Evolutionary conservation across 2,888 invertebrate species (phyloP), one percentile per base, ranked within the genome.

Genomic region (Drosophila paramelanica): DNA sequence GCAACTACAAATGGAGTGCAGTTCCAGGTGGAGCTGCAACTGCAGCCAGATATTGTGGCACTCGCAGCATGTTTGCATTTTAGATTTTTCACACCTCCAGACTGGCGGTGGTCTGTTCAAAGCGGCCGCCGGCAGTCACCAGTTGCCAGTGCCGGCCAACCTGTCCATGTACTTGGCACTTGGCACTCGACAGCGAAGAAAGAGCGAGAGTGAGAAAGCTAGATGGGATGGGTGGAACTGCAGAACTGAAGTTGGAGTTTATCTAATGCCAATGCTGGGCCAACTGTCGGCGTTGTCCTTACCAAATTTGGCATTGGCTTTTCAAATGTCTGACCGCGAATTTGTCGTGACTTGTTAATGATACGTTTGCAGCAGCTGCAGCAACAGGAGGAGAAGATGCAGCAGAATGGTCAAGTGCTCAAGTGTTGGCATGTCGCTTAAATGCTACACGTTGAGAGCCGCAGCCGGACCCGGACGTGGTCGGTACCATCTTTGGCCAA

Each of bases 281-380:
- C 58, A 72, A 73, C 73, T 67, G 67, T 71, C 67, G 77, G 69
- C 80, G 71, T 70, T 75, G 84, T 71, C 76, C 81, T 70, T 62
- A 67, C 85, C 89, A 85, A 85, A 89, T 85, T 85, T 89, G 85
- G 85, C 84, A 71, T 83, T 78, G 76, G 66, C 73, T 83, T 70
- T 79, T 78, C 89, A 88, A 88, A 88, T 81, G 88, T 80, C 88
- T 80, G 71, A 58, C 57, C 68, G 84, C 79, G 90, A 90, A 90
- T 90, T 90, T 90, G 90, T 90, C 90, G 90, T 90, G 90, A 90
- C 90, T 90, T 89, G 91, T 89, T 90, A 90, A 90, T 90, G 91
- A 90, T 86, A 89, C 87, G 85, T 85, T 71, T 50, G 73, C 67
- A 39, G 51, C n/a, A 58, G 27, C n/a, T 58, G 39, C 39, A 36